Conservation (phyloP, 1,140 invertebrate genomes). For the Lordiphosa clarofinis region DNA sequence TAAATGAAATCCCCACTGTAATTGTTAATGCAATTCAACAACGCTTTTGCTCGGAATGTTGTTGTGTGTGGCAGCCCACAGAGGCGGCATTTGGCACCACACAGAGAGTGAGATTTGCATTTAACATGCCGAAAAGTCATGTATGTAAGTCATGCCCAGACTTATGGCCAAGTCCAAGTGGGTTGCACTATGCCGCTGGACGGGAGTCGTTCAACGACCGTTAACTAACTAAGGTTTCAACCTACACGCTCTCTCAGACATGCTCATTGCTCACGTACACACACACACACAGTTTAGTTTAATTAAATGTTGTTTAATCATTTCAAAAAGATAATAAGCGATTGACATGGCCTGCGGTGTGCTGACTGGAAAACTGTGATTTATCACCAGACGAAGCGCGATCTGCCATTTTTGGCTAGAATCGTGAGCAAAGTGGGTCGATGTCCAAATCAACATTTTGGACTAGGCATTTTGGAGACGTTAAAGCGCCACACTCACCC, state of each 20-base stretch:
- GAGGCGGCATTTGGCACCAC: background rate
- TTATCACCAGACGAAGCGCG: constrained; percentile 50
- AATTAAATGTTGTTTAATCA: constrained; percentile 77
- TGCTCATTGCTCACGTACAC: constrained; percentile 1
- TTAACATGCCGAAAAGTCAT: constrained; percentile 66
- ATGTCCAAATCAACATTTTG: constrained; percentile 19
- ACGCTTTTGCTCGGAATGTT: constrained; percentile 22
- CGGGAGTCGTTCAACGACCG: constrained; percentile 31
- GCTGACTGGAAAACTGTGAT: constrained; percentile 35
- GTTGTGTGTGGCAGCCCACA: constrained; percentile 7
- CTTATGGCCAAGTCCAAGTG: constrained; percentile 26
- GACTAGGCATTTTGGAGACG: constrained; percentile 19
- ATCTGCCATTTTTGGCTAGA: constrained; percentile 57
- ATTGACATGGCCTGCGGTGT: constrained; percentile 48
- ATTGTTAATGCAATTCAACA: constrained; percentile 4
- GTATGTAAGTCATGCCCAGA: constrained; percentile 50
- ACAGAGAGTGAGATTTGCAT: constrained; percentile 49
- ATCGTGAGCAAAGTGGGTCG: constrained; percentile 71
- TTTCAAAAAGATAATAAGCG: constrained; percentile 64
- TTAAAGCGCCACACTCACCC: constrained; percentile 60
- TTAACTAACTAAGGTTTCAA: background rate
- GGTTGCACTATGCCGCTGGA: constrained; percentile 38
- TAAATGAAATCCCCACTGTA: constrained; percentile 36
- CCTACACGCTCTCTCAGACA: constrained; percentile 17
- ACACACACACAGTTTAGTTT: constrained; percentile 55